Percentiles rank a stretch among this genome's conserved stretches.
Conservation (phyloP, 2,888 invertebrate genomes). For the Dinocampus coccinellae region DNA sequence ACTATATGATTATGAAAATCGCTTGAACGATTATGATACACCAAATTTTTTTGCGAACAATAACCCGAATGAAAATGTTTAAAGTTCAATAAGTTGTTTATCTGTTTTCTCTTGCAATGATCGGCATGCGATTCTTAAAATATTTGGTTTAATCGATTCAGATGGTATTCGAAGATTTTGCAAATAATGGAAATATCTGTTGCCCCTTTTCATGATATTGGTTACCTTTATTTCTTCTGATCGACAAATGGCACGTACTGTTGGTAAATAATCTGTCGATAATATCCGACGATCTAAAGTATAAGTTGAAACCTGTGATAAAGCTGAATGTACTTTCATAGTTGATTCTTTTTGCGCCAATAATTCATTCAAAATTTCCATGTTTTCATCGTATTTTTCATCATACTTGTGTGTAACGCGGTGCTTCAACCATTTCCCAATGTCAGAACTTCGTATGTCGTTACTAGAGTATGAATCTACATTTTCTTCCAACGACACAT, state of each 20-base stretch:
- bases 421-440: conserved; percentile 60
- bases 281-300: conserved; percentile 73
- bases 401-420: conserved; percentile 44
- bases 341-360: conserved; percentile 52
- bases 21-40: too few relatives aligned
- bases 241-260: conserved; percentile 78
- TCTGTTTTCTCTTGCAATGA: conserved; percentile 54
- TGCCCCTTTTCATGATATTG: conserved; percentile 76
- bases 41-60: too few relatives aligned
- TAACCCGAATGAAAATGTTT: neutral
- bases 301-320: conserved; percentile 71
- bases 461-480: conserved; percentile 53
- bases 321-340: conserved; percentile 56
- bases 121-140: conserved; percentile 60
- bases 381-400: conserved; percentile 18
- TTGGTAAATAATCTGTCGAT: conserved; percentile 79
- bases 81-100: neutral
- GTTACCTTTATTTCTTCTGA: conserved; percentile 76
- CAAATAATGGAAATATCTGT: conserved; percentile 85
- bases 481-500: conserved; percentile 66
- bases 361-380: conserved; percentile 34
- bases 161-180: conserved; percentile 71
- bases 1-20: too few relatives aligned
- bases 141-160: conserved; percentile 50
- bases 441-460: conserved; percentile 56